A percentile compares a stretch with the other conserved stretches of the same genome.
These are phyloP conservation scores for Drosophila anceps DNA, from an alignment of 2,888 invertebrate genomes.

Conservation along the genomic window DNA sequence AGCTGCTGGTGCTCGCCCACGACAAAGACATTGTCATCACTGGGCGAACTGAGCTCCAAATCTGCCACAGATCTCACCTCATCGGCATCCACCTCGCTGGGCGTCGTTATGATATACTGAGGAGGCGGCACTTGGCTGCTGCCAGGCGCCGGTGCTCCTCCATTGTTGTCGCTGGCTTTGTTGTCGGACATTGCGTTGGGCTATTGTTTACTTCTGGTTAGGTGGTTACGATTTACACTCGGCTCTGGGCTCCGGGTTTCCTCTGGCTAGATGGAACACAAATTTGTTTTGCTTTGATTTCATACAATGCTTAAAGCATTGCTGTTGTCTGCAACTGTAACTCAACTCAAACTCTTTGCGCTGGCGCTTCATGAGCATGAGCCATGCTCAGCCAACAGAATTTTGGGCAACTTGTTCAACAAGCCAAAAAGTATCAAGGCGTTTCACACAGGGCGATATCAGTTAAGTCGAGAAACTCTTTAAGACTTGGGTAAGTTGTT, in stretches of 20 bases:
- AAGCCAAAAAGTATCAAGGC: not conserved
- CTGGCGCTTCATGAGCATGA: too few relatives aligned
- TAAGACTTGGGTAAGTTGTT: not conserved
- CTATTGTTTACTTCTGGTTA: conserved; percentile 4
- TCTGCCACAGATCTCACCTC: conserved; percentile 77
- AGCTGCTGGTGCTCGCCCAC: conserved; percentile 39
- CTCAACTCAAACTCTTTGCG: conserved; percentile 36
- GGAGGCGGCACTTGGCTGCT: conserved; percentile 72
- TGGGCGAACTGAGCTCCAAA: conserved; percentile 59
- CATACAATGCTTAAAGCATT: conserved; percentile 18
- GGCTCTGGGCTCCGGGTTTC: not conserved
- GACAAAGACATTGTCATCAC: conserved; percentile 56
- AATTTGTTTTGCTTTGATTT: conserved; percentile 9
- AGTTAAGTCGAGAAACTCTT: not conserved
- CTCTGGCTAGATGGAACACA: conserved; percentile 21
- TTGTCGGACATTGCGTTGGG: conserved; percentile 56
- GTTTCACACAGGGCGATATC: not conserved
- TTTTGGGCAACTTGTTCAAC: not conserved
- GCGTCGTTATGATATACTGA: conserved; percentile 84
- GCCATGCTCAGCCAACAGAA: not conserved
- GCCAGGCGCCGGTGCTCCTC: conserved; percentile 15
- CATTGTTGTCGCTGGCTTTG: conserved; percentile 41
- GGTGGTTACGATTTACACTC: conserved; percentile 10
- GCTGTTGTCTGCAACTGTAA: conserved; percentile 28
- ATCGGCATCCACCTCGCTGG: conserved; percentile 84